Evolutionary conservation across 2,888 invertebrate genomes (phyloP).

Genomic region (Panzeria rudis): DNA sequence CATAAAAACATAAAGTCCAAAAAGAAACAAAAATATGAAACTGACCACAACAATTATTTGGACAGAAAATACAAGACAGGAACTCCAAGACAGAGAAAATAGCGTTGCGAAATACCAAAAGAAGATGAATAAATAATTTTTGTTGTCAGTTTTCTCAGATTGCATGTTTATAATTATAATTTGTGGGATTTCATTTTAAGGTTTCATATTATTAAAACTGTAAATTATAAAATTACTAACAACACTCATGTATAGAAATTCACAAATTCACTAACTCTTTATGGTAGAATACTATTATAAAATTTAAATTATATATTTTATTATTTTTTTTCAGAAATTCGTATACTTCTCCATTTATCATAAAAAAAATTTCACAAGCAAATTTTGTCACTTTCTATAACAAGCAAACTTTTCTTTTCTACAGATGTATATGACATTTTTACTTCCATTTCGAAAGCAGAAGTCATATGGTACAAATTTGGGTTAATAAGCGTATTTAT

Average conservation of each 20-base stretch:
- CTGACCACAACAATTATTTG: slow-evolving; percentile 60
- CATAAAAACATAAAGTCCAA: not conserved
- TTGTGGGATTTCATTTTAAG: slow-evolving; percentile 57
- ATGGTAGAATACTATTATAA: not conserved
- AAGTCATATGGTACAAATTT: slow-evolving; percentile 72
- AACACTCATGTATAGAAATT: not conserved
- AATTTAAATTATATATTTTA: not conserved
- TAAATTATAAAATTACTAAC: slow-evolving; percentile 13
- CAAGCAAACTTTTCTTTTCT: slow-evolving; percentile 41
- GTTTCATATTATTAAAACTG: slow-evolving; percentile 23
- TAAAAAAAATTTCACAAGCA: not conserved
- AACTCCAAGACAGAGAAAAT: slow-evolving; percentile 1
- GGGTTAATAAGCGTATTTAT: slow-evolving; percentile 80
- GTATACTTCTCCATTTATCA: not conserved
- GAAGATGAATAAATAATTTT: slow-evolving; percentile 10
- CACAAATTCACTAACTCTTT: not conserved
- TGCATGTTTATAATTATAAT: slow-evolving; percentile 81
- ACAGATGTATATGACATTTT: slow-evolving; percentile 24
- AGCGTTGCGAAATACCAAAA: not conserved
- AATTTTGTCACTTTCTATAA: slow-evolving; percentile 53
- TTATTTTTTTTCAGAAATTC: not conserved
- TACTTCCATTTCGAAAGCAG: slow-evolving; percentile 29
- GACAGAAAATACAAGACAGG: slow-evolving; percentile 9
- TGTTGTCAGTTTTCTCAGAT: slow-evolving; percentile 48
- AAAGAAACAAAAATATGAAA: slow-evolving; percentile 19